These are phyloP conservation scores for Margarornis squamiger DNA, from an alignment of 2,797 vertebrate genomes.

Conservation along the genomic window DNA sequence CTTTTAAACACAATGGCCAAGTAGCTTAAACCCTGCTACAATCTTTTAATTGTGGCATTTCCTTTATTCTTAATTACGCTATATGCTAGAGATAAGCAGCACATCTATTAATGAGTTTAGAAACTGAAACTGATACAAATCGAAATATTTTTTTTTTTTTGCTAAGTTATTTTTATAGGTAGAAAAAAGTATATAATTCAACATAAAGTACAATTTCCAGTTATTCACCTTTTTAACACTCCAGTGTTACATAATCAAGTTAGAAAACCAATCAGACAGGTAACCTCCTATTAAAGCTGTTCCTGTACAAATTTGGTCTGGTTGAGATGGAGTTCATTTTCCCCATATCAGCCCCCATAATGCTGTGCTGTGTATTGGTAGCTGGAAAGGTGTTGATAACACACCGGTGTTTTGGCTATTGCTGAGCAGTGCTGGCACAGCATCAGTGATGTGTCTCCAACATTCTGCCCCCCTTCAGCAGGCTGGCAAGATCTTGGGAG, in stretches of 20 bases:
- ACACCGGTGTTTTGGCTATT: not conserved
- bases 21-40: not conserved
- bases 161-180: not conserved
- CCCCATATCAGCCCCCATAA: not conserved
- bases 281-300: not conserved
- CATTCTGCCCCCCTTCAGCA: not conserved
- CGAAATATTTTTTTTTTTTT: not conserved
- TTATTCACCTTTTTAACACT: not conserved
- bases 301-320: not conserved
- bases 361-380: not conserved
- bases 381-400: no score
- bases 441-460: not conserved
- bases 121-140: not conserved
- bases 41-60: not conserved
- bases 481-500: not conserved
- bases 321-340: not conserved
- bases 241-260: not conserved
- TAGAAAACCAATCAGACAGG: not conserved
- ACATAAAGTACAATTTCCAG: not conserved
- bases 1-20: not conserved
- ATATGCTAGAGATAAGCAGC: not conserved
- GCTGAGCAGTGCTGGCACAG: fast-evolving
- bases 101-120: not conserved
- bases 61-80: not conserved
- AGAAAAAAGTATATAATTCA: not conserved